Base-by-base conservation (phyloP, 2,888 invertebrate species). In the Phyllotreta striolata region DNA sequence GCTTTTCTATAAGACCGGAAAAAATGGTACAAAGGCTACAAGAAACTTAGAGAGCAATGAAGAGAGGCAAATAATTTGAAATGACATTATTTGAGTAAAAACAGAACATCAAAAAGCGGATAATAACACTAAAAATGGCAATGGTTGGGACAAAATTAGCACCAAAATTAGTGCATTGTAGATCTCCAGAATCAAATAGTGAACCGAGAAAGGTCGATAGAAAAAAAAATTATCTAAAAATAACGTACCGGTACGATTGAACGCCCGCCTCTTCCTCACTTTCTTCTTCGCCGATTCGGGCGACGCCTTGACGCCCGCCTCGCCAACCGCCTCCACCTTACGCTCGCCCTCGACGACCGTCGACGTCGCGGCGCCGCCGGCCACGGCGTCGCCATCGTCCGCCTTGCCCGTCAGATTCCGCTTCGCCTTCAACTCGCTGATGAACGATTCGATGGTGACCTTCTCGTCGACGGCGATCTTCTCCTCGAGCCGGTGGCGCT, bases 191-290 rank as follows among this genome's bases (percentile, higher is more conserved):
- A n/a, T n/a, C n/a, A n/a, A n/a, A n/a, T n/a, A n/a, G n/a, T n/a
- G n/a, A n/a, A n/a, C n/a, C n/a, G n/a, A n/a, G n/a, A n/a, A n/a
- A n/a, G n/a, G n/a, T n/a, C n/a, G n/a, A n/a, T n/a, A n/a, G n/a
- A n/a, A n/a, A n/a, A n/a, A n/a, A n/a, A n/a, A n/a, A n/a, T n/a
- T n/a, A n/a, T n/a, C n/a, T 60, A 6, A 37, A 46, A 55, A 51
- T 40, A 40, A 64, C 65, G 68, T 10, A 68, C 70, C 70, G 9
- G 73, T 73, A 72, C 93, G 85, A 77, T 95, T 95, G 44, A 92
- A 90, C 13, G 91, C 88, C 78, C 93, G 90, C 43, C 93, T 86
- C 72, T 92, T 85, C 12, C 85, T 79, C 6, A 83, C 80, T 69
- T 85, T 85, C 72, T 85, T 84, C 64, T 79, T 78, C 0, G 70